Percentiles rank a stretch among this genome's conserved stretches.
These are phyloP conservation scores for Chunga burmeisteri DNA, from an alignment of 2,113 vertebrate species.

Conservation along the genomic window DNA sequence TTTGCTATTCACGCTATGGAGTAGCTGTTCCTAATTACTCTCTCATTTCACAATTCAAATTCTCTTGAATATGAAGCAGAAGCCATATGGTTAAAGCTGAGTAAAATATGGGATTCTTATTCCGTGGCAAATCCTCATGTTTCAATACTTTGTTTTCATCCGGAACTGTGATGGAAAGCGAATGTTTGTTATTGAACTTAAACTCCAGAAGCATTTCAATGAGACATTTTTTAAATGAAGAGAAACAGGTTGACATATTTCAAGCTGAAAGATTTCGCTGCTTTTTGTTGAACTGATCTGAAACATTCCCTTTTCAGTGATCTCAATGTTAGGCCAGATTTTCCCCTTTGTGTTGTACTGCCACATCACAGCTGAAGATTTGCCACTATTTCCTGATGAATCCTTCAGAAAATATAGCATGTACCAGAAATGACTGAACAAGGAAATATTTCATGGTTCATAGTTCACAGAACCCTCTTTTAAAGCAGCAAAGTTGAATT, in stretches of 20 bases:
- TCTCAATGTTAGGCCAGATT: not conserved
- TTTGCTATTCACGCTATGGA: not conserved
- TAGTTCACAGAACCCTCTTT: not conserved
- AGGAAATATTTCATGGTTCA: not conserved
- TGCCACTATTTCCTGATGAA: not conserved
- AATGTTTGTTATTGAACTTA: constrained; percentile 23
- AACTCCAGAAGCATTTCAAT: not conserved
- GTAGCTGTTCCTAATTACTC: not conserved
- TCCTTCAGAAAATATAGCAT: not conserved
- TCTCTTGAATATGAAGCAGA: not conserved
- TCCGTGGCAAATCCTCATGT: not conserved
- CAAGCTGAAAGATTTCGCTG: not conserved
- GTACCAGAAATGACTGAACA: not conserved
- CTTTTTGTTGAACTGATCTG: not conserved
- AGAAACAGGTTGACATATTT: not conserved
- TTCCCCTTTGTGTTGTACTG: not conserved
- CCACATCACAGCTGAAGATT: not conserved
- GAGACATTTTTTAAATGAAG: not conserved
- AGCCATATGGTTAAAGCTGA: not conserved
- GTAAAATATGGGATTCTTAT: not conserved
- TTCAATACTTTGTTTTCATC: not conserved
- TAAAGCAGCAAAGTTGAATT: not conserved
- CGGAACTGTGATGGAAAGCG: not conserved
- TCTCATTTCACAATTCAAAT: not conserved
- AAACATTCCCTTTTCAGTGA: not conserved